Evolutionary conservation across 2,888 invertebrate species (phyloP), one percentile per base, ranked within the genome.

Genomic region (Smittia aterrima): DNA sequence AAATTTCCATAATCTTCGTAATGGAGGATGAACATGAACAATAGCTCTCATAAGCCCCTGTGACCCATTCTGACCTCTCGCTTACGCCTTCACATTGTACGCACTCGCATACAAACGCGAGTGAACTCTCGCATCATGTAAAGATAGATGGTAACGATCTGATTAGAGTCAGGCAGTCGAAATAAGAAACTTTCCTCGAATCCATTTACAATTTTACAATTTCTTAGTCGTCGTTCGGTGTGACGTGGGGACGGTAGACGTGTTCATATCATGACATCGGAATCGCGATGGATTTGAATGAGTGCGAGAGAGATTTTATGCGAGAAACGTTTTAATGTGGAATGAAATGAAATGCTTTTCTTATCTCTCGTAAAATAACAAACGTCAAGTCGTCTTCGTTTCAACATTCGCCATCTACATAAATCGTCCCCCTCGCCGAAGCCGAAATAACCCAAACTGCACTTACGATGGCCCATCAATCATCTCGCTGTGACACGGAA

Each of bases 101-200:
- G 47, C 16, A 47, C 11, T n/a, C 16, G 16, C 47, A 16, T 11
- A 47, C 47, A 47, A 2, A 47, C 47, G 11, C 47, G 16, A n/a
- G 47, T 11, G 16, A 16, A n/a, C 11, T 47, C n/a, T 47, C 2
- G n/a, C 11, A n/a, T 47, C 11, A 16, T 16, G 47, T n/a, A n/a
- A 11, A 47, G 47, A 47, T 11, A 47, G 47, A 47, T 47, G n/a
- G 11, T 47, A 47, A 47, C 47, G 47, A 47, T 47, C 47, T 47
- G 47, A 47, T 47, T n/a, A 16, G 47, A 16, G n/a, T 3, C 47
- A 47, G 47, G 47, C 47, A 47, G 47, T n/a, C 47, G 47, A 47
- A 47, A 47, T 47, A 47, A 47, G n/a, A 47, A 47, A 47, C 47
- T 47, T 47, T 47, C 47, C 16, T 47, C 16, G 47, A 47, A 47